Evolutionary conservation across 2,888 invertebrate genomes (phyloP).

Genomic region (Hypsopygia costalis): DNA sequence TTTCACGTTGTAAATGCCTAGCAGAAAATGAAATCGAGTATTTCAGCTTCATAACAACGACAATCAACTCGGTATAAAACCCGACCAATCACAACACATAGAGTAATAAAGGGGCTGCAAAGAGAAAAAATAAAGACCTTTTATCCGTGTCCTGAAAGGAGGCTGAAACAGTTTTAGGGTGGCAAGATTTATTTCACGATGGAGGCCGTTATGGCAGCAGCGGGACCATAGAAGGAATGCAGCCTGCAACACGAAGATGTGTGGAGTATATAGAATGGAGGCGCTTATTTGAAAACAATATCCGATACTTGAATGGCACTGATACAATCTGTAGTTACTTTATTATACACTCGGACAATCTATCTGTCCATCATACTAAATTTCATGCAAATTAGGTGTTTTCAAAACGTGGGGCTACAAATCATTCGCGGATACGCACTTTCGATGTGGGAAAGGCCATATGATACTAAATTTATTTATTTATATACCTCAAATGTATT

Average conservation of each 20-base stretch:
- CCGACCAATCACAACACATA: slow-evolving; percentile 59
- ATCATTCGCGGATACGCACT: too few species aligned
- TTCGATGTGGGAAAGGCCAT: too few species aligned
- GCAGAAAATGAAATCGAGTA: slow-evolving; percentile 5
- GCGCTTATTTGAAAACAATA: too few species aligned
- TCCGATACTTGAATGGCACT: too few species aligned
- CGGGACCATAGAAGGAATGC: slow-evolving; percentile 61
- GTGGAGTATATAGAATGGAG: background rate
- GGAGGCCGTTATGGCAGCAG: slow-evolving; percentile 69
- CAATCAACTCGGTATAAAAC: slow-evolving; percentile 35
- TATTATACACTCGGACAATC: too few species aligned
- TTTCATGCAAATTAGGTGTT: too few species aligned
- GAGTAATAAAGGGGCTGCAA: slow-evolving; percentile 55
- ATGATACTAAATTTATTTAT: too few species aligned
- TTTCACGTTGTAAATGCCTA: background rate
- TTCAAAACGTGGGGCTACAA: too few species aligned
- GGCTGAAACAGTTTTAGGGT: slow-evolving; percentile 61
- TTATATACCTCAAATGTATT: too few species aligned
- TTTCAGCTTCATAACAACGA: slow-evolving; percentile 5
- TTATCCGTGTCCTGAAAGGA: slow-evolving; percentile 65
- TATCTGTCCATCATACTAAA: too few species aligned
- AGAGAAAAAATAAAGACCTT: slow-evolving; percentile 73
- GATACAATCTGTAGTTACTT: too few species aligned
- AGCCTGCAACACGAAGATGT: slow-evolving; percentile 43
- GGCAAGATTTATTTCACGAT: slow-evolving; percentile 76